Percentiles rank a stretch among this genome's conserved stretches.
These are phyloP conservation scores for Bradysia coprophila DNA, from an alignment of 1,140 invertebrate species.

Conservation along the genomic window DNA sequence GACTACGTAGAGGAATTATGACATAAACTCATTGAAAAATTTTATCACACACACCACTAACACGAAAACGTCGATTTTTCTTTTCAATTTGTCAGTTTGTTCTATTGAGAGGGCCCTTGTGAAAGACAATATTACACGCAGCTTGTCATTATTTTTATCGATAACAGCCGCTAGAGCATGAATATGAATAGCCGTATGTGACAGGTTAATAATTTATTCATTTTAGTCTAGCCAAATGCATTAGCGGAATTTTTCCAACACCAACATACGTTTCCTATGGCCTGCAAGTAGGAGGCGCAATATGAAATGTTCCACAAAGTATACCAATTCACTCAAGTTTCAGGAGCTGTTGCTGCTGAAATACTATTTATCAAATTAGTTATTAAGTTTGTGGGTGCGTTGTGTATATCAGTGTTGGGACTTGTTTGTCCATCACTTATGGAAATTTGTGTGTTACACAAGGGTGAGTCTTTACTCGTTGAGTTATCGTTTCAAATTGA, in stretches of 20 bases:
- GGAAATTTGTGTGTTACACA: slow-evolving; percentile 57
- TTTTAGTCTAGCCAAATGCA: slow-evolving; percentile 54
- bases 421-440: slow-evolving; percentile 80
- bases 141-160: too few relatives aligned
- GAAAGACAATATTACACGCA: slow-evolving; percentile 47
- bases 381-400: slow-evolving; percentile 69
- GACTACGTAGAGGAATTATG: too few relatives aligned
- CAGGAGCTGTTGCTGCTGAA: slow-evolving; percentile 56
- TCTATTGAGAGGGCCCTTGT: slow-evolving; percentile 45
- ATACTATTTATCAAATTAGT: slow-evolving; percentile 72
- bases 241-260: slow-evolving; percentile 68
- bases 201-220: too few relatives aligned
- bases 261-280: slow-evolving; percentile 83
- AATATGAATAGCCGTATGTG: too few relatives aligned
- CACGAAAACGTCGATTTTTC: too few relatives aligned
- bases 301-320: slow-evolving; percentile 79
- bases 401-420: slow-evolving; percentile 69
- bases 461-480: too few relatives aligned
- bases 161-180: too few relatives aligned
- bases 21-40: too few relatives aligned
- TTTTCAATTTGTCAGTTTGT: slow-evolving; percentile 63
- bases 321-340: too few relatives aligned
- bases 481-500: too few relatives aligned
- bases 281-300: slow-evolving; percentile 85
- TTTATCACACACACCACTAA: too few relatives aligned